Conservation (phyloP, 2,888 invertebrate genomes). For the Cephus rjabovi region DNA sequence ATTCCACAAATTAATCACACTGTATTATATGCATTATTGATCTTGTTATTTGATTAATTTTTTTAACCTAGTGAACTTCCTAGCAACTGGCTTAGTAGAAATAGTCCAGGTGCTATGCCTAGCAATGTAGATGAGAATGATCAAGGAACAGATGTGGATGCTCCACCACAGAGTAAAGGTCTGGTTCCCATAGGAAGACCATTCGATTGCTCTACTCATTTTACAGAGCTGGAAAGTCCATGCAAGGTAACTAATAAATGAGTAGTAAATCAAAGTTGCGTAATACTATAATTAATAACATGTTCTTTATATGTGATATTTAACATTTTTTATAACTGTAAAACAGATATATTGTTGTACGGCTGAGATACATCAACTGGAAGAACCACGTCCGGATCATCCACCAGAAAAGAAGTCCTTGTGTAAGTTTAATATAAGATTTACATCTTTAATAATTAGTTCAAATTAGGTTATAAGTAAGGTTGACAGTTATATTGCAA, state of each 20-base stretch:
- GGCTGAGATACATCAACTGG: conserved; percentile 58
- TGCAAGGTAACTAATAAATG: conserved; percentile 47
- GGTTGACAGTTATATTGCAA: background rate
- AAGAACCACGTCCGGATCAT: conserved; percentile 56
- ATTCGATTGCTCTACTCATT: conserved; percentile 51
- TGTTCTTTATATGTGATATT: background rate
- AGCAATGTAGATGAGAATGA: conserved; percentile 60
- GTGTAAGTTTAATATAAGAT: conserved; percentile 41
- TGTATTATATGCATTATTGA: background rate
- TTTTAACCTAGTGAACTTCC: conserved; percentile 48
- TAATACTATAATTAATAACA: background rate
- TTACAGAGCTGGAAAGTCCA: conserved; percentile 55
- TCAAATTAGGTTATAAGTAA: background rate
- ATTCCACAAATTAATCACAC: background rate
- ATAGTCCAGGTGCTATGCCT: conserved; percentile 52
- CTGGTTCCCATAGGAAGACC: conserved; percentile 57
- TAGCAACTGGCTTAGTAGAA: conserved; percentile 59
- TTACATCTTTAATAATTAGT: background rate
- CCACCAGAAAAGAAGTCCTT: conserved; percentile 60
- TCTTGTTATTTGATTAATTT: background rate
- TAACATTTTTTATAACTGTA: background rate
- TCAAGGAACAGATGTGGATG: conserved; percentile 56
- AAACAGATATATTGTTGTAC: conserved; percentile 56
- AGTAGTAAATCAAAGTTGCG: background rate
- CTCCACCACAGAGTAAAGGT: conserved; percentile 44